Evolutionary conservation across 2,113 vertebrate genomes (phyloP), one percentile per base, ranked within the genome.

Genomic region (Eretmodus cyanostictus): DNA sequence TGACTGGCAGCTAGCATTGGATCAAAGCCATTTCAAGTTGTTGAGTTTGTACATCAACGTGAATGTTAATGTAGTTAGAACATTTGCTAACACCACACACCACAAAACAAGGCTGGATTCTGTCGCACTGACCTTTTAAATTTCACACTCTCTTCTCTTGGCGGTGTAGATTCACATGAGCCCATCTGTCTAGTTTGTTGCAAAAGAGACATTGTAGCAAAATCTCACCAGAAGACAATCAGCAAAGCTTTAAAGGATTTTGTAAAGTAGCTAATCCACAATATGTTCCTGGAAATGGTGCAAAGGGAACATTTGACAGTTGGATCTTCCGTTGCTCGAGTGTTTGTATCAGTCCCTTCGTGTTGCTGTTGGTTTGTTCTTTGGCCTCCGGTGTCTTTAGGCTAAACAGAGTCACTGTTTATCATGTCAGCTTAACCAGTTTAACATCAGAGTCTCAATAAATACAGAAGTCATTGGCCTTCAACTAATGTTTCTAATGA

Each of bases 391-490:
- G 29, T 63, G 55, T 87, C 88, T 91, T 8, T 5, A n/a, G 88
- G 90, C 84, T 71, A 12, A 42, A 88, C 42, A 3, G 11, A 82
- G 87, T 94, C 93, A 57, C 82, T 90, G 66, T 85, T 16, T 27
- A 86, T 95, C 45, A 86, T 36, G 57, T 95, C 92, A 89, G 36
- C 17, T 86, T 7, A 66, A 86, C 40, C 88, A 89, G 82, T 34
- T 17, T 81, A 87, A 59, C 81, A 68, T 87, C 19, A 5, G 55
- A 79, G 49, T 3, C 80, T 53, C 63, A 68, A 78, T 78, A 45
- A 83, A 87, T 59, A 47, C 36, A 53, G 40, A 80, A 76, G 82
- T 86, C 51, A 51, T 16, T 73, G 85, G 8, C 31, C 88, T 87
- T 49, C 54, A 87, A 86, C 57, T 57, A 61, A 29, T 87, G 42